Evolutionary conservation across 2,888 invertebrate species (phyloP).

Genomic region (Acanthosepion esculentum): DNA sequence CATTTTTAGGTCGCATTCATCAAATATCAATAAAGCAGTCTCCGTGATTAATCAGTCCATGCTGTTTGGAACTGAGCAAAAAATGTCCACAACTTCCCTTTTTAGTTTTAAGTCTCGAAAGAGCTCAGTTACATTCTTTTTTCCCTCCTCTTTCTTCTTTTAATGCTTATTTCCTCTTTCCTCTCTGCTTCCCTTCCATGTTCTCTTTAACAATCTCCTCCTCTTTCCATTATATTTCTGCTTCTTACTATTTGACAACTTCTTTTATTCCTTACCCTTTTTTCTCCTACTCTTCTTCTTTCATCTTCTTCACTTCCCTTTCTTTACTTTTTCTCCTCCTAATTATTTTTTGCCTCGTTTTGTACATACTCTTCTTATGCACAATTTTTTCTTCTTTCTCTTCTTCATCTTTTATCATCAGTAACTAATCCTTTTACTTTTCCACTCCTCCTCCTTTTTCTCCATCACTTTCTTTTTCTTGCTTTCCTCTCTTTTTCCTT

Average conservation of each 20-base stretch:
- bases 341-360: too few species aligned
- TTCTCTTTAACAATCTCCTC: not conserved
- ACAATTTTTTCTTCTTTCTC: too few species aligned
- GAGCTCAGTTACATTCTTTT: not conserved
- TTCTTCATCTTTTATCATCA: too few species aligned
- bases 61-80: not conserved
- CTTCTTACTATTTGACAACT: not conserved
- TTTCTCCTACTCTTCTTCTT: not conserved
- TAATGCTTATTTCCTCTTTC: not conserved
- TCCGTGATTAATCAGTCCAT: not conserved
- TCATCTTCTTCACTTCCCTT: too few species aligned
- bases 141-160: not conserved
- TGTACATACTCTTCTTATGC: too few species aligned
- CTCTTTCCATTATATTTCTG: not conserved
- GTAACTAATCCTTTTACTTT: too few species aligned
- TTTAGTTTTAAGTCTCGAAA: not conserved
- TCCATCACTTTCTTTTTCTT: too few species aligned
- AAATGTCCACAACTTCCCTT: not conserved
- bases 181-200: too few species aligned
- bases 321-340: too few species aligned
- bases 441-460: too few species aligned
- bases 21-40: constrained; percentile 9
- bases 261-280: not conserved
- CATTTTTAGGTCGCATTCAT: constrained; percentile 12
- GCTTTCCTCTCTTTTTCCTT: too few species aligned